Base-by-base conservation (phyloP, 2,113 vertebrate species). In the Micronycteris hirsuta region DNA sequence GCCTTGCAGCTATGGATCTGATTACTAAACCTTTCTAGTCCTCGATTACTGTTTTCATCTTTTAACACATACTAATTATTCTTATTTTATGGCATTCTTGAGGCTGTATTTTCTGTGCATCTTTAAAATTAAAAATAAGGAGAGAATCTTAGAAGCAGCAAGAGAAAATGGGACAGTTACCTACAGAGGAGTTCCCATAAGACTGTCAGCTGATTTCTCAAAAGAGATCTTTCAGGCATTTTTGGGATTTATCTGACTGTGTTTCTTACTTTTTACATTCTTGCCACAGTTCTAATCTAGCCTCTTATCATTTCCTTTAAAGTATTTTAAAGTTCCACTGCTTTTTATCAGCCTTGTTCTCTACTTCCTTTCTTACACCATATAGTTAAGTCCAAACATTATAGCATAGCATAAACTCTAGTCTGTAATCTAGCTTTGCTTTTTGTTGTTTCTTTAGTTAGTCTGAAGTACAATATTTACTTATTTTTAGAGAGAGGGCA, bases 41-140 rank as follows among this genome's bases (percentile, higher is more conserved):
- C 11, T 93, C 5, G 71, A 4, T 74, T 26, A 54, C 13, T 86
- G 15, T 90, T 94, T 70, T 65, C n/a, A 6, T 77, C 33, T 45
- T 56, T 82, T 54, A 89, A 19, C 28, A 76, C 56, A 22, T 65
- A 28, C 49, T 77, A 56, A 88, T 71, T 38, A 94, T 4, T 80
- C 81, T 93, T 80, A 84, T 31, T 1, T 28, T 74, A 52, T 31
- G 15, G 15, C 20, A 63, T 95, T 92, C 26, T 89, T 82, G 41
- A 92, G 80, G 20, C 22, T 77, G 13, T 41, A 3, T 93, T 88
- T 94, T 76, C 38, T 43, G 4, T 63, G 33, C 19, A 15, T 78
- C 33, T 85, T 94, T 96, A 85, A 93, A 86, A 65, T 58, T 77
- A 26, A n/a, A n/a, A n/a, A n/a, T n/a, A n/a, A n/a, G n/a, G n/a